These are phyloP conservation scores for Hylaea fasciaria DNA, from an alignment of 2,888 invertebrate genomes.

Conservation along the genomic window DNA sequence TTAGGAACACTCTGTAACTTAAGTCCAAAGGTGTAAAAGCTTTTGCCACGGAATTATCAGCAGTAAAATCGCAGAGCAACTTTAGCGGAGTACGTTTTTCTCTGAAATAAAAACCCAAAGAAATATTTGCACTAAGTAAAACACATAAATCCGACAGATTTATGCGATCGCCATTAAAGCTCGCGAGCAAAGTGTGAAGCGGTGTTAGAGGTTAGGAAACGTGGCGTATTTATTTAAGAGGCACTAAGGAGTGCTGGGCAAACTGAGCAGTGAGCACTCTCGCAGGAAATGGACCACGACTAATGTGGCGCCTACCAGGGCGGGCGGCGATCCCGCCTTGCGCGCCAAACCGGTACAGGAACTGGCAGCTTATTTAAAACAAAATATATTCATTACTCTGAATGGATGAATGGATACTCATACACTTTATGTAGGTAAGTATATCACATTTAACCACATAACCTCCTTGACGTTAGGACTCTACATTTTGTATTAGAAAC, in stretches of 20 bases:
- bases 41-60: not conserved
- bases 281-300: conserved; percentile 76
- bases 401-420: too few species aligned
- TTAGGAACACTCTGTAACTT: too few species aligned
- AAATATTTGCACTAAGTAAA: conserved; percentile 45
- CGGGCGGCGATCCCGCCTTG: conserved; percentile 42
- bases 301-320: conserved; percentile 59
- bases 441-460: too few species aligned
- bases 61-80: conserved; percentile 1
- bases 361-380: not conserved
- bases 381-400: not conserved
- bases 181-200: conserved; percentile 76
- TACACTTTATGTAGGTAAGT: too few species aligned
- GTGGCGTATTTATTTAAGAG: conserved; percentile 82
- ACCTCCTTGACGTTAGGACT: too few species aligned
- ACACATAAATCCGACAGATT: conserved; percentile 70
- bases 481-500: too few species aligned
- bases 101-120: conserved; percentile 28
- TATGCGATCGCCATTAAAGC: conserved; percentile 71
- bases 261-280: conserved; percentile 75
- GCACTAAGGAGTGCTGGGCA: conserved; percentile 64
- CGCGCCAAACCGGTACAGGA: conserved; percentile 26
- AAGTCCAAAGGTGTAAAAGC: not conserved
- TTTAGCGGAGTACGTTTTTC: conserved; percentile 9
- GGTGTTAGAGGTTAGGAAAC: conserved; percentile 78